Base-by-base conservation (phyloP, 2,113 vertebrate genomes). In the Neopipo cinnamomea region DNA sequence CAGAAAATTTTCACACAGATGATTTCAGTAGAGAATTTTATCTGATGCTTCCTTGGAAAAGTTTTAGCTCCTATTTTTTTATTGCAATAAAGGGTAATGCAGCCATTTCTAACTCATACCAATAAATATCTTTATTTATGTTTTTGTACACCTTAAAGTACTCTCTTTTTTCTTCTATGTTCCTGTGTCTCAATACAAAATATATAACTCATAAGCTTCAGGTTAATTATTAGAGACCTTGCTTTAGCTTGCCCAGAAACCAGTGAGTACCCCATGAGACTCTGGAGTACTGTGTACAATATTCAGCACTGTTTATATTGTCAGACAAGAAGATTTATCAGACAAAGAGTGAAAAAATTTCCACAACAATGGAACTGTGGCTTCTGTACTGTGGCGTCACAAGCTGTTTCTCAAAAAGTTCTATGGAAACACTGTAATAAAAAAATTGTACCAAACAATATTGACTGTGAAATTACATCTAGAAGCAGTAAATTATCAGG, bases 391-490 rank as follows among this genome's bases (percentile, higher is more conserved):
- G 82, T 56, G 67, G 56, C 58, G 70, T 56, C 31, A 62, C 41
- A 73, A 70, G 8, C 47, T 63, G 9, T 6, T 21, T 63, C 76
- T 87, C 42, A 78, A 44, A 74, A 92, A 87, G 47, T 75, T 74
- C 56, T 68, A 28, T 44, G n/a, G 70, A 87, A 95, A 92, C 47
- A 28, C 25, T 39, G 11, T 22, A 62, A 42, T 37, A 80, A 88
- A 86, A 74, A 62, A 56, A 33, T 16, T 46, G 41, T 68, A 81
- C 72, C 37, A 96, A 91, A 94, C 95, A 96, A 92, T 94, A 97
- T 91, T 95, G 91, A 85, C 93, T 95, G 96, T 97, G 96, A 97
- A 97, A 98, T 98, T 97, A 94, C 74, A 71, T 91, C 50, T 89
- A 91, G 89, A 96, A 96, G 95, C 76, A 95, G 81, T 96, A 95